Percentiles rank a stretch among this genome's conserved stretches.
Conservation (phyloP, 2,888 invertebrate genomes). For the Bruchidius siliquastri region DNA sequence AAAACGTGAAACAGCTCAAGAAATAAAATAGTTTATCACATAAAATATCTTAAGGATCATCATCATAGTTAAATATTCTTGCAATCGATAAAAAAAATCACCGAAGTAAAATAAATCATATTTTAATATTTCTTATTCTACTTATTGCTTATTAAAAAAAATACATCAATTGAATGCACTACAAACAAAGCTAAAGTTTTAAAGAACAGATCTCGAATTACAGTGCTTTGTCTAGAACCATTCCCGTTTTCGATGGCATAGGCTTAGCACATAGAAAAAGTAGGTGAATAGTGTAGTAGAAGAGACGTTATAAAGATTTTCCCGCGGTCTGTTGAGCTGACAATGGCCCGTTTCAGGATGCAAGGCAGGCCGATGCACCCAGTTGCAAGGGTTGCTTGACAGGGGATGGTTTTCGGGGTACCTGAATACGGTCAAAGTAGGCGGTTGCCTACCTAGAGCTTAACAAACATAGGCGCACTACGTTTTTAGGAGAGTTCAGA, state of each 20-base stretch:
- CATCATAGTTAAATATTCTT: too few relatives aligned
- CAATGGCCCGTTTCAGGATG: constrained; percentile 39
- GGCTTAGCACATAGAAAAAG: constrained; percentile 13
- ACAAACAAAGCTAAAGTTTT: too few relatives aligned
- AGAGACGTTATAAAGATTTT: constrained; percentile 28
- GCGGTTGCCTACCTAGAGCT: not conserved
- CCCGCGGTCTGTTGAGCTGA: constrained; percentile 25
- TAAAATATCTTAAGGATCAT: too few relatives aligned
- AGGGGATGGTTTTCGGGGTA: constrained; percentile 27
- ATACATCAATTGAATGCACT: too few relatives aligned
- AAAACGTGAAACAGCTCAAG: too few relatives aligned
- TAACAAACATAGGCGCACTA: not conserved
- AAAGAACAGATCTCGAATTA: not conserved
- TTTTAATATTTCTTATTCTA: too few relatives aligned
- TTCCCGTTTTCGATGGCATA: constrained; percentile 1
- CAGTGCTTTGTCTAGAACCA: constrained; percentile 9
- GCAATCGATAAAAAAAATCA: too few relatives aligned
- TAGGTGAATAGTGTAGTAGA: constrained; percentile 24
- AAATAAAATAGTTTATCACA: too few relatives aligned
- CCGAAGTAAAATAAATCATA: too few relatives aligned
- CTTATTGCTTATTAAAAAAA: too few relatives aligned
- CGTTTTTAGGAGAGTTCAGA: too few relatives aligned
- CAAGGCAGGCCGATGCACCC: constrained; percentile 19
- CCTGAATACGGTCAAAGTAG: constrained; percentile 16
- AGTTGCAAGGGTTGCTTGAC: constrained; percentile 31